A percentile compares a stretch with the other conserved stretches of the same genome.
Conservation (phyloP, 2,888 invertebrate species). For the Saturnia pavonia region DNA sequence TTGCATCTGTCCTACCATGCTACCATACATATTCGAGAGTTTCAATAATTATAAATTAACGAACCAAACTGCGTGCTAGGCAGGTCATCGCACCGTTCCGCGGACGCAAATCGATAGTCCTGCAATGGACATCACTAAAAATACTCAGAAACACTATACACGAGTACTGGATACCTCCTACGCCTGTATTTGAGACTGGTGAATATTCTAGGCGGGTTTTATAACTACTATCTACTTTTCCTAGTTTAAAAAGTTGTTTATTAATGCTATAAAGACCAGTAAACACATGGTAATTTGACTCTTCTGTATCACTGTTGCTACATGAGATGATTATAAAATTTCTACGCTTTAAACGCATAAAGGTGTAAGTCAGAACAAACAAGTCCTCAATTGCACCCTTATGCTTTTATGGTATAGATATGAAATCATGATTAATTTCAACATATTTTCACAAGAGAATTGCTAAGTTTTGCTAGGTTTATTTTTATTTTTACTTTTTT, state of each 20-base stretch:
- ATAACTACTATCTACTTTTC: not conserved
- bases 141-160: constrained; percentile 49
- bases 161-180: constrained; percentile 46
- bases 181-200: not conserved
- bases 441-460: too few relatives aligned
- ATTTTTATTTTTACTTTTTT: too few relatives aligned
- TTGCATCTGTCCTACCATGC: constrained; percentile 38
- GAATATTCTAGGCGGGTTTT: not conserved
- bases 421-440: too few relatives aligned
- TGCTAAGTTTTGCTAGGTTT: too few relatives aligned
- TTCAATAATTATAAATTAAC: constrained; percentile 80
- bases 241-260: not conserved
- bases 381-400: too few relatives aligned
- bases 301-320: not conserved
- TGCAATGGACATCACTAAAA: constrained; percentile 77
- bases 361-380: too few relatives aligned
- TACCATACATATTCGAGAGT: constrained; percentile 52
- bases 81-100: constrained; percentile 72
- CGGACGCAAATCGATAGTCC: constrained; percentile 77
- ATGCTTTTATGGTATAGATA: too few relatives aligned
- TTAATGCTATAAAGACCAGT: not conserved
- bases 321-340: too few relatives aligned
- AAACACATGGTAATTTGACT: not conserved
- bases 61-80: constrained; percentile 49
- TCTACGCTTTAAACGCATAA: too few relatives aligned